A percentile compares a stretch with the other conserved stretches of the same genome.
Conservation (phyloP, 2,797 vertebrate genomes). For the Valencia hispanica region DNA sequence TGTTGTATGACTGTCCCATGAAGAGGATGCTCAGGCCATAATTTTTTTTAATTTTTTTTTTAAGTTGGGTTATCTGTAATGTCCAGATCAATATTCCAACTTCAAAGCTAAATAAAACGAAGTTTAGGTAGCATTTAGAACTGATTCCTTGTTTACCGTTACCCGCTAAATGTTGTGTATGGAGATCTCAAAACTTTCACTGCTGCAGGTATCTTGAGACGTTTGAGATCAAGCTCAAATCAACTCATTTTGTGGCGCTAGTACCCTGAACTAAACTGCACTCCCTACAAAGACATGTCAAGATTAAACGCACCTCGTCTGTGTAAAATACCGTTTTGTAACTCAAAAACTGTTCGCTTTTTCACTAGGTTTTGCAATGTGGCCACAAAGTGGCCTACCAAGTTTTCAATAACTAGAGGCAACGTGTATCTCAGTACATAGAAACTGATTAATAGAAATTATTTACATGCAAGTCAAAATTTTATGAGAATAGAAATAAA, state of each 20-base stretch:
- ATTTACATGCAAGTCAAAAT: background rate
- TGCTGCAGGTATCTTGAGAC: too few species aligned
- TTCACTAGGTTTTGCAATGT: background rate
- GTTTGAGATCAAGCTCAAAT: too few species aligned
- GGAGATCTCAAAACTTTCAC: too few species aligned
- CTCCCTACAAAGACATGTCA: too few species aligned
- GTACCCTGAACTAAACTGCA: too few species aligned
- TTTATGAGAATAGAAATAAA: constrained; percentile 26
- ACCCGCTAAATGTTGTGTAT: background rate
- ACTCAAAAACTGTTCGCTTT: background rate
- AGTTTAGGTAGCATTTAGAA: background rate
- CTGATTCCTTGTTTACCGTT: background rate
- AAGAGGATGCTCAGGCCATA: too few species aligned
- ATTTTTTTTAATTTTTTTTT: too few species aligned
- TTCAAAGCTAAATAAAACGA: background rate
- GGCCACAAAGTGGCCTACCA: background rate
- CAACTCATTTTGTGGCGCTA: too few species aligned
- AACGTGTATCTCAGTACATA: too few species aligned
- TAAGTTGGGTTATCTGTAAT: background rate
- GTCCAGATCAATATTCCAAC: background rate
- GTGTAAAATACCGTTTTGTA: background rate
- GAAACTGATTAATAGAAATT: too few species aligned
- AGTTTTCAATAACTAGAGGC: too few species aligned
- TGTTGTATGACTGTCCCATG: too few species aligned
- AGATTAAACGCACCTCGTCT: background rate